phyloP scores from a whole-genome alignment of 1,140 invertebrate species.

The Drosophila ironensis region DNA sequence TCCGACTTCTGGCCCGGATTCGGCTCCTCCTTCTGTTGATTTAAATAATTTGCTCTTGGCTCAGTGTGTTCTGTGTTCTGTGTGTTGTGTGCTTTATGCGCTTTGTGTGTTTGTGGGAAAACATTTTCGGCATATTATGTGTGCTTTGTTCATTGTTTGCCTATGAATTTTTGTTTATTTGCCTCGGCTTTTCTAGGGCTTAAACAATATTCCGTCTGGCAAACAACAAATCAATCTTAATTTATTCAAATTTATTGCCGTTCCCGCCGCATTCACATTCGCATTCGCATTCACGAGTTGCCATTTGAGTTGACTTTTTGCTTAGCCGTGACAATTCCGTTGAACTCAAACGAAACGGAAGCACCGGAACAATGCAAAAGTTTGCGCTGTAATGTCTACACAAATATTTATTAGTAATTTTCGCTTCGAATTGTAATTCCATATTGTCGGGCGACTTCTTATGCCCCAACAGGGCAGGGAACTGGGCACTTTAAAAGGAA shows the following conservation, averaged over 20 bases:
- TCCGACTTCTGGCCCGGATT: neutral
- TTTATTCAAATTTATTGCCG: slow-evolving; percentile 71
- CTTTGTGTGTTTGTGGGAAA: slow-evolving; percentile 20
- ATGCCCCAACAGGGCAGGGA: no score
- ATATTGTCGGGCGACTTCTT: no score
- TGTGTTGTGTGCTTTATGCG: slow-evolving; percentile 37
- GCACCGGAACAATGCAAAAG: slow-evolving; percentile 33
- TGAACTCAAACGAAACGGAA: slow-evolving; percentile 39
- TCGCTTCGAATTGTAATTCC: neutral
- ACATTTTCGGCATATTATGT: slow-evolving; percentile 59
- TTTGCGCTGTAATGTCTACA: slow-evolving; percentile 16
- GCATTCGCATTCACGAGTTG: neutral
- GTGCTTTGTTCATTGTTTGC: slow-evolving; percentile 57
- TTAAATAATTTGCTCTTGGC: slow-evolving; percentile 73
- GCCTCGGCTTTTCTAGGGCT: slow-evolving; percentile 30
- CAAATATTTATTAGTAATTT: slow-evolving; percentile 39
- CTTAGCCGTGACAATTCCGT: slow-evolving; percentile 4
- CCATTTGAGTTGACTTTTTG: slow-evolving; percentile 25
- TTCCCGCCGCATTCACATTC: no score
- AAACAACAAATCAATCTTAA: slow-evolving; percentile 70
- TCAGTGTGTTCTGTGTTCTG: slow-evolving; percentile 50
- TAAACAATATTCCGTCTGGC: slow-evolving; percentile 23
- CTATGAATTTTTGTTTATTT: slow-evolving; percentile 65
- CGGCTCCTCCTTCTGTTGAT: slow-evolving; percentile 53
- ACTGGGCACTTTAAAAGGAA: no score